A percentile compares a stretch with the other conserved stretches of the same genome.
Evolutionary conservation across 2,113 vertebrate species (phyloP).

Genomic region (Tragelaphus buxtoni): DNA sequence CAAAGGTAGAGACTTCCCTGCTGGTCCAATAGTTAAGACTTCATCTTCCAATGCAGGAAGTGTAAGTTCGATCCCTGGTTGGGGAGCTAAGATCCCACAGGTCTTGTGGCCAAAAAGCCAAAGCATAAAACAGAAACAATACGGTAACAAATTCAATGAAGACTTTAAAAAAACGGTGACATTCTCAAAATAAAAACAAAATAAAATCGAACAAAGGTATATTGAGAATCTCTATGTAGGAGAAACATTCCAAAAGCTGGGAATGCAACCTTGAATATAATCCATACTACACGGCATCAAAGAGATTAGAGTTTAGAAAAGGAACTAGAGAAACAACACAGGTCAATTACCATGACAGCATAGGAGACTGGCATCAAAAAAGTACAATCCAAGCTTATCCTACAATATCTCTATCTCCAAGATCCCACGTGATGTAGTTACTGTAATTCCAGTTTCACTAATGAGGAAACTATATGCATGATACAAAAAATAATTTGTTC

Average conservation of each 20-base stretch:
- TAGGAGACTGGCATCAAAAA: neutral
- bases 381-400: neutral
- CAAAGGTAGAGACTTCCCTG: neutral
- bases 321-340: neutral
- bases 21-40: neutral
- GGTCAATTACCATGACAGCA: neutral
- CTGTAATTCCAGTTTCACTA: too few species aligned
- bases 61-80: neutral
- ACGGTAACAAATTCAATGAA: neutral
- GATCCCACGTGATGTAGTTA: too few species aligned
- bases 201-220: neutral
- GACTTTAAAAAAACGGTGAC: neutral
- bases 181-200: neutral
- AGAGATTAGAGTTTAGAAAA: neutral
- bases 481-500: neutral
- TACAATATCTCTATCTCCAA: neutral
- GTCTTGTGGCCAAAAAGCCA: neutral
- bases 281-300: neutral
- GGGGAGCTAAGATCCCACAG: neutral
- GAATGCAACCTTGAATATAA: neutral
- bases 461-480: too few species aligned
- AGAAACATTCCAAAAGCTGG: neutral
- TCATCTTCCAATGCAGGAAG: fast-evolving
- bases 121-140: neutral
- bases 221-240: neutral